Percentiles rank a stretch among this genome's conserved stretches.
These are phyloP conservation scores for Bubo blakistoni DNA, from an alignment of 2,113 vertebrate species.

Conservation along the genomic window DNA sequence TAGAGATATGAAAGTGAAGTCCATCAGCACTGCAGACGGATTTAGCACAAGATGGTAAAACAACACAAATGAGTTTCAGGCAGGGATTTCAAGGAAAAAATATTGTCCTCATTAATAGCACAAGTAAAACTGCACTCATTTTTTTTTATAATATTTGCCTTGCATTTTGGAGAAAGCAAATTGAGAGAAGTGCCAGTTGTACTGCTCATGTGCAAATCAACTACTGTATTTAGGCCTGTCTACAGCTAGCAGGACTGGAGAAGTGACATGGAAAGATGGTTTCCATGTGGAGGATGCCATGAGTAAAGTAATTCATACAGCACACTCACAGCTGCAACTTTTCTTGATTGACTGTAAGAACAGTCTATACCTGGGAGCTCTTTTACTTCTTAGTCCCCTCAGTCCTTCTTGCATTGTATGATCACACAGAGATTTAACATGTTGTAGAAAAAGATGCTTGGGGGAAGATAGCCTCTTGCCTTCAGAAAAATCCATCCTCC, in stretches of 20 bases:
- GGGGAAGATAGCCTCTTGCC: not conserved
- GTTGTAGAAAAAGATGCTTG: not conserved
- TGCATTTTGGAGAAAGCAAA: not conserved
- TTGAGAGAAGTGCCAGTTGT: not conserved
- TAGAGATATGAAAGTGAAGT: not conserved
- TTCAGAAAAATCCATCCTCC: not conserved
- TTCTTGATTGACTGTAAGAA: not conserved
- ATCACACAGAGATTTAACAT: not conserved
- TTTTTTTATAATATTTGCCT: not conserved
- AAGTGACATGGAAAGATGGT: not conserved
- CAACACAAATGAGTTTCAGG: not conserved
- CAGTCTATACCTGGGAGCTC: not conserved
- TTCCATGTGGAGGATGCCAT: not conserved
- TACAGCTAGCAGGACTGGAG: not conserved
- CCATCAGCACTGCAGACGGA: not conserved
- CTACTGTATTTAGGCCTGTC: not conserved
- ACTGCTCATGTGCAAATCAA: not conserved
- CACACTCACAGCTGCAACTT: not conserved
- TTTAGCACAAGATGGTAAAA: not conserved
- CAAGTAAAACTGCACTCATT: not conserved
- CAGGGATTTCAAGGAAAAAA: not conserved
- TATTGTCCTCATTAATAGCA: not conserved
- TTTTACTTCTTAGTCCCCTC: not conserved
- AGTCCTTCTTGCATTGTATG: not conserved
- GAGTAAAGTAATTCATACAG: not conserved